These are phyloP conservation scores for Sigmodon hispidus DNA, from an alignment of 2,113 vertebrate genomes.

Conservation along the genomic window DNA sequence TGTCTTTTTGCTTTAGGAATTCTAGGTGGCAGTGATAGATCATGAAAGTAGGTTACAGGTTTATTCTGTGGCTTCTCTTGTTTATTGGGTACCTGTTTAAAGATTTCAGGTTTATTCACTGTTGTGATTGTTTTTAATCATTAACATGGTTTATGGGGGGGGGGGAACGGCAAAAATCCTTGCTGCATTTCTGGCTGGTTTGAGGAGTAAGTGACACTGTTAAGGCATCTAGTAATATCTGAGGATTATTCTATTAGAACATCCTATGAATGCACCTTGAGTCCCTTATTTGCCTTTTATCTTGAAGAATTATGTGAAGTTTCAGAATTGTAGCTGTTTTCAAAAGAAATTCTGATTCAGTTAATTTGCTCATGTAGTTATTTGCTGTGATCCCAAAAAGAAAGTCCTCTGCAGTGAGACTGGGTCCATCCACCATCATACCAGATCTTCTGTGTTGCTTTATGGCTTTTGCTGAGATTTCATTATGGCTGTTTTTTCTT, in stretches of 20 bases:
- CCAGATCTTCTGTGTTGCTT: neutral
- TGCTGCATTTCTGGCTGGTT: neutral
- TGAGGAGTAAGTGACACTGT: neutral
- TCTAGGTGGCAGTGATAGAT: neutral
- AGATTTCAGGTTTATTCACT: neutral
- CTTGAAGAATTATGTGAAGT: neutral
- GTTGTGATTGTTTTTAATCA: slow-evolving; percentile 54
- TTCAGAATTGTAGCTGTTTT: slow-evolving; percentile 45
- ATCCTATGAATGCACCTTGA: neutral
- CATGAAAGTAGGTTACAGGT: neutral
- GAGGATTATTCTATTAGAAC: neutral
- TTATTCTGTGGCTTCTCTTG: neutral
- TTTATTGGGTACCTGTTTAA: neutral
- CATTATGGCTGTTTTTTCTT: neutral
- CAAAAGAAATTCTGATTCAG: neutral
- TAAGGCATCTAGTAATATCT: slow-evolving; percentile 4
- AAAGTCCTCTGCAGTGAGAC: neutral
- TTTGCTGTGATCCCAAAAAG: slow-evolving; percentile 6
- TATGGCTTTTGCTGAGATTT: slow-evolving; percentile 27
- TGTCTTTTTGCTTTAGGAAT: slow-evolving; percentile 8
- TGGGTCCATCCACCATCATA: neutral
- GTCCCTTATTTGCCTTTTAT: slow-evolving; percentile 15
- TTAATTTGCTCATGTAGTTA: neutral
- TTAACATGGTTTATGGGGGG: neutral
- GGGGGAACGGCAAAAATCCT: neutral